Evolutionary conservation across 2,797 vertebrate species (phyloP), one percentile per base, ranked within the genome.

Genomic region (Ataeniobius toweri): DNA sequence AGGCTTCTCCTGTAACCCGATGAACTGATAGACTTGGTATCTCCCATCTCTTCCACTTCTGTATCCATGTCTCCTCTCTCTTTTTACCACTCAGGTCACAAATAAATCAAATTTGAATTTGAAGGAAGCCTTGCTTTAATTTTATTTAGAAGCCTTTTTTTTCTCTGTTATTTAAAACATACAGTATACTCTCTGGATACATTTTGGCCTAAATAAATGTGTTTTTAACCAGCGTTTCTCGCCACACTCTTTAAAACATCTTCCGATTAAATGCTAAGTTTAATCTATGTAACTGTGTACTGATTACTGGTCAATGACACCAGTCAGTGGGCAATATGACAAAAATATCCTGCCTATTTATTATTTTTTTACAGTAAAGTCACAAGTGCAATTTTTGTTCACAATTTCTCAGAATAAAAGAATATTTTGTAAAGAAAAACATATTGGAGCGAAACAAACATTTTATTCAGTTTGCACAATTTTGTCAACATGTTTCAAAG

Each of bases 1-100:
- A 91, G 82, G 90, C 94, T 93, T 95, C 95, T 95, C 94, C 95
- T 95, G 95, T 94, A 95, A 95, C 93, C 71, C 82, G 83, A 86
- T 61, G 90, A 88, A 89, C 93, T 95, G 94, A 96, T 93, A 93
- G 93, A 95, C 83, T 84, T 77, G 84, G 53, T 41, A 82, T 80
- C 89, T 90, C 76, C 39, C 73, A 58, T 84, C 71, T 74, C 51
- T 74, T 84, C 61, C 58, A 55, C 73, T 44, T 75, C 59, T 76
- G 72, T 71, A 6, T 59, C 83, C 73, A 73, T 86, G 77, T 80
- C 71, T 44, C 78, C 69, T 89, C 85, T 87, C 85, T 86, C 67
- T 86, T 86, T 83, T 84, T 39, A 71, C 75, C 61, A 70, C 68
- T 41, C 73, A 67, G 77, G 71, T 73, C 78, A 80, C 51, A 78